These are phyloP conservation scores for Myrmecophaga tridactyla DNA, from an alignment of 2,113 vertebrate genomes.

Conservation along the genomic window DNA sequence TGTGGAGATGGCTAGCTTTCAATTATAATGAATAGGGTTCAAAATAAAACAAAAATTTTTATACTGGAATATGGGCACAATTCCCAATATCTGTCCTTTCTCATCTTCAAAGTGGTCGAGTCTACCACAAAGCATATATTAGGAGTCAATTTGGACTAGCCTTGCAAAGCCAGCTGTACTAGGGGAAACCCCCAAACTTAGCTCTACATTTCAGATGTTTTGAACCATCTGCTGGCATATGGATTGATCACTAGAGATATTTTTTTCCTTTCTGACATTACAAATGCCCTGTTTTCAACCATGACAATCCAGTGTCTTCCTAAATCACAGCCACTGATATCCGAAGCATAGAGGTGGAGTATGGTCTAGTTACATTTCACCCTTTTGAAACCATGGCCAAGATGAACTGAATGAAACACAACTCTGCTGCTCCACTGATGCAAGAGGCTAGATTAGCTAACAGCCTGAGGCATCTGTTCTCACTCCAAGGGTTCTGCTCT, in stretches of 20 bases:
- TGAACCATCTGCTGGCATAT: background rate
- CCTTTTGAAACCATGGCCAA: conserved; percentile 59
- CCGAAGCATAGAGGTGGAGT: background rate
- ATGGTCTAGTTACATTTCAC: background rate
- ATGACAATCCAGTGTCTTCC: background rate
- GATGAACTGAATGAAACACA: conserved; percentile 48
- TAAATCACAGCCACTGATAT: background rate
- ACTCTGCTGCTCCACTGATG: conserved; percentile 34
- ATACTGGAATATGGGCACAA: background rate
- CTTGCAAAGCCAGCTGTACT: background rate
- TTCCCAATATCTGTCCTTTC: background rate
- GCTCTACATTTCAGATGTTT: background rate
- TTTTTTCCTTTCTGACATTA: background rate
- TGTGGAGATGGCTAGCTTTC: background rate
- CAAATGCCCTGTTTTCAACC: background rate
- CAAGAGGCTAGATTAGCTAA: conserved; percentile 38
- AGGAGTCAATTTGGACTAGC: background rate
- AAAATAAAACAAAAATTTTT: background rate
- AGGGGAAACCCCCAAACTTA: background rate
- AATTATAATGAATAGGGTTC: background rate
- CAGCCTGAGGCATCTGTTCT: conserved; percentile 26
- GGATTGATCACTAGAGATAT: background rate
- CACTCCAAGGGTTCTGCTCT: conserved; percentile 41
- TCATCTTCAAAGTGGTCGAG: background rate
- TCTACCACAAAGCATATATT: background rate